Evolutionary conservation across 2,113 vertebrate species (phyloP).

Genomic region (Sarotherodon lohbergeri): DNA sequence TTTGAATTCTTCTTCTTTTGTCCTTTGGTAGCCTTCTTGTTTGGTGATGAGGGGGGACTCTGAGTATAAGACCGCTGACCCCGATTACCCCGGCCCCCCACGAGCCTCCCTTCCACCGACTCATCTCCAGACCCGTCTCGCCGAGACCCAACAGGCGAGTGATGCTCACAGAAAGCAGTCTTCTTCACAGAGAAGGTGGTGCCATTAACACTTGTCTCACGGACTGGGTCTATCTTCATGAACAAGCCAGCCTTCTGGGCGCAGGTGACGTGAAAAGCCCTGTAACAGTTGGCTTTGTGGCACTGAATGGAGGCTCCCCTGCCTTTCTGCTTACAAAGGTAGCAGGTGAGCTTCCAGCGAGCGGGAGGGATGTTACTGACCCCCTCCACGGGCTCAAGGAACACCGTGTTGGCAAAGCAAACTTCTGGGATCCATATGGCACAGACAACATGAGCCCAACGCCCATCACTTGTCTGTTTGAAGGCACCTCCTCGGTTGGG

Average conservation of each 20-base stretch:
- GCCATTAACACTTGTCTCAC: slow-evolving; percentile 88
- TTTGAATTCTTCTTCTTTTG: slow-evolving; percentile 86
- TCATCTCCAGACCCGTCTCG: slow-evolving; percentile 65
- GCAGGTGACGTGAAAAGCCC: slow-evolving; percentile 96
- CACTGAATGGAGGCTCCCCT: slow-evolving; percentile 96
- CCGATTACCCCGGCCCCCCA: slow-evolving; percentile 68
- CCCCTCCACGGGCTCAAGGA: slow-evolving; percentile 94
- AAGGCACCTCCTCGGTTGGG: slow-evolving; percentile 96
- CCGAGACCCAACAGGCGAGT: slow-evolving; percentile 79
- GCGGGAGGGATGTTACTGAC: slow-evolving; percentile 90
- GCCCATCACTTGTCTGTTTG: slow-evolving; percentile 95
- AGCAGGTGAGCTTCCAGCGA: slow-evolving; percentile 96
- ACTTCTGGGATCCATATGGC: slow-evolving; percentile 99
- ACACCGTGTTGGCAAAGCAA: slow-evolving; percentile 97
- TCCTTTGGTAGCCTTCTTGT: slow-evolving; percentile 74
- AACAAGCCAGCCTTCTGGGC: slow-evolving; percentile 92
- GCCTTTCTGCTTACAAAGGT: slow-evolving; percentile 94
- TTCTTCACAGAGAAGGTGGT: slow-evolving; percentile 96
- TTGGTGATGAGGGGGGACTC: slow-evolving; percentile 53
- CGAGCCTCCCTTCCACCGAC: slow-evolving; percentile 67
- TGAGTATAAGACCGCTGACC: slow-evolving; percentile 73
- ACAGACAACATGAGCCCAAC: slow-evolving; percentile 96
- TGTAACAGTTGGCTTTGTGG: slow-evolving; percentile 97
- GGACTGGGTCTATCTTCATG: slow-evolving; percentile 97
- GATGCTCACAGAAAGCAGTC: slow-evolving; percentile 90